Evolutionary conservation across 35 echinoderm and acorn worm genomes (phyloP), one percentile per base, ranked within the genome.

Genomic region (Ophioderma brevispina): DNA sequence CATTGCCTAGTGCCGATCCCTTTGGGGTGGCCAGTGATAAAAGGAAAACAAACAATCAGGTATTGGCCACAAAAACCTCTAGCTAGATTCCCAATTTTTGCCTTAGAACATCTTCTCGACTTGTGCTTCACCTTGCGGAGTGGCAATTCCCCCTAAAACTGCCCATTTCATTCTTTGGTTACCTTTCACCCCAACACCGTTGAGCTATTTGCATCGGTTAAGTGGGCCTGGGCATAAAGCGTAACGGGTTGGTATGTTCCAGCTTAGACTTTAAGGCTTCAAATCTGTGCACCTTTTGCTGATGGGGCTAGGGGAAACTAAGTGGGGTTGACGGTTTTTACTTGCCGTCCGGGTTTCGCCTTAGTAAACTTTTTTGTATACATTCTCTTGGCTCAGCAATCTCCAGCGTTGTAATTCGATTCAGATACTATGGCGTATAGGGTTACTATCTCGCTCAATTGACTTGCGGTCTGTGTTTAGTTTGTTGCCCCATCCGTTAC

Each of bases 401-500:
- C 1, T 70, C n/a, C 17, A 4, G 28, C 23, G 28, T 70, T 70
- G 59, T 70, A 70, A 70, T 70, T 70, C 59, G 59, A 70, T 70
- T 70, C 59, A 70, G 15, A 70, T 2, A 70, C 10, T 70, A 30
- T 70, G 23, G 1, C 2, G 28, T 18, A 70, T 70, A 25, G 59
- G 59, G 59, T 70, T 70, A 70, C 59, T 18, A 25, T 70, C 28
- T 70, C 28, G 59, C 59, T 70, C 59, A 70, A 70, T 70, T 70
- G 59, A 70, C 59, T 70, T 25, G 59, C 59, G 59, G 59, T 70
- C 59, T 70, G 28, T 70, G 59, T 70, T 70, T 70, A 70, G 59
- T 13, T 70, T 70, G 59, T 70, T 70, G 59, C 59, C 59, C 23
- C 59, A 70, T 70, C 5, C 59, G 59, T 70, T 70, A 13, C 28